These are phyloP conservation scores for Corythornis cristatus DNA, from an alignment of 2,113 vertebrate genomes.

Conservation along the genomic window DNA sequence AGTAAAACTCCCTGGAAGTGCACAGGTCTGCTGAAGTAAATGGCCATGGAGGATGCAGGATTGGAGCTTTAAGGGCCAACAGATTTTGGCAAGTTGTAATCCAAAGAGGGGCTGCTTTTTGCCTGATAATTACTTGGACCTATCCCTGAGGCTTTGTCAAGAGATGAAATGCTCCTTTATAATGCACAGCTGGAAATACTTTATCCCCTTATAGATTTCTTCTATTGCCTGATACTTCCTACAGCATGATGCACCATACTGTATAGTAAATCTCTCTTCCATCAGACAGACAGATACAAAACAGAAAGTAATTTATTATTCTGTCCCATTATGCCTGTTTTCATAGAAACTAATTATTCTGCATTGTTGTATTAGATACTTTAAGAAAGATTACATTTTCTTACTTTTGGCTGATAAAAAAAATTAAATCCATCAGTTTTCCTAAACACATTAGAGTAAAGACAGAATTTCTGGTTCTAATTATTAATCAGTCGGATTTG, in stretches of 20 bases:
- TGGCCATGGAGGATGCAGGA: background rate
- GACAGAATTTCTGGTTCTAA: slow-evolving; percentile 81
- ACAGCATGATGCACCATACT: slow-evolving; percentile 31
- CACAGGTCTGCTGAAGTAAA: background rate
- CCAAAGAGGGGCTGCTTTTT: background rate
- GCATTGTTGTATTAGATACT: slow-evolving; percentile 86
- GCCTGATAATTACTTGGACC: background rate
- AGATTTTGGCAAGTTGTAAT: background rate
- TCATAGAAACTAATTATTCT: slow-evolving; percentile 85
- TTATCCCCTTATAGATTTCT: slow-evolving; percentile 36
- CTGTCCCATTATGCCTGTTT: slow-evolving; percentile 82
- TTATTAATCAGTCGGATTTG: slow-evolving; percentile 85
- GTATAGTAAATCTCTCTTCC: slow-evolving; percentile 74
- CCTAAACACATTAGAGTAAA: slow-evolving; percentile 83
- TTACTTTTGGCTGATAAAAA: slow-evolving; percentile 84
- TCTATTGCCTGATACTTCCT: slow-evolving; percentile 36
- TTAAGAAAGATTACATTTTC: slow-evolving; percentile 87
- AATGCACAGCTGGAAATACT: slow-evolving; percentile 42
- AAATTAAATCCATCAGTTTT: slow-evolving; percentile 88
- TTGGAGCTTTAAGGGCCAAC: background rate
- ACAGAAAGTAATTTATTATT: slow-evolving; percentile 82
- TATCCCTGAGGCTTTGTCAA: background rate
- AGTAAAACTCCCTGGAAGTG: background rate
- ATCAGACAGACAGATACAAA: slow-evolving; percentile 76
- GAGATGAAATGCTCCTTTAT: slow-evolving; percentile 17